A percentile compares a stretch with the other conserved stretches of the same genome.
These are phyloP conservation scores for Bombyx mandarina DNA, from an alignment of 1,140 invertebrate species.

Conservation along the genomic window DNA sequence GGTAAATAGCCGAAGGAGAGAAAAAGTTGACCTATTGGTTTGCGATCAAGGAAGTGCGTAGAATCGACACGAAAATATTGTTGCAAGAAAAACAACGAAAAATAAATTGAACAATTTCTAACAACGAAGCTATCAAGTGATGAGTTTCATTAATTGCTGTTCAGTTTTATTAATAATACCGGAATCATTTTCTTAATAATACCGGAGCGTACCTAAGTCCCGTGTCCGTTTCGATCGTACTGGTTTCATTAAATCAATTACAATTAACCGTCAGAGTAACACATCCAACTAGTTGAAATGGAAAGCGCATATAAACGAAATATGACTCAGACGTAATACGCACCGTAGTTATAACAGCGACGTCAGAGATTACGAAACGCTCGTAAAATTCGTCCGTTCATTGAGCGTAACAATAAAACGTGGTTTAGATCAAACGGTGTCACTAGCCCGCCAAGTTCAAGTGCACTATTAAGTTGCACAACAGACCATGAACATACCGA, in stretches of 20 bases:
- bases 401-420: slow-evolving; percentile 64
- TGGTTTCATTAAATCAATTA: too few relatives aligned
- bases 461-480: slow-evolving; percentile 62
- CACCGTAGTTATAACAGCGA: slow-evolving; percentile 37
- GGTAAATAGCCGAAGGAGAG: slow-evolving; percentile 34
- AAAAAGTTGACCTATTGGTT: slow-evolving; percentile 19
- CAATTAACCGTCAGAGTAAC: too few relatives aligned
- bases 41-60: slow-evolving; percentile 12
- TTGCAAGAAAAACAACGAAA: too few relatives aligned
- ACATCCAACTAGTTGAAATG: slow-evolving; percentile 24
- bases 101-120: too few relatives aligned
- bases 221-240: too few relatives aligned
- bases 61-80: too few relatives aligned
- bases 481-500: slow-evolving; percentile 53
- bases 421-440: slow-evolving; percentile 65
- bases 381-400: slow-evolving; percentile 64
- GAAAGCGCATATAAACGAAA: slow-evolving; percentile 46
- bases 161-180: too few relatives aligned
- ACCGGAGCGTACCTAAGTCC: too few relatives aligned
- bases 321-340: slow-evolving; percentile 35
- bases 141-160: too few relatives aligned
- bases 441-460: slow-evolving; percentile 65
- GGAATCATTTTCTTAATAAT: too few relatives aligned
- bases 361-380: slow-evolving; percentile 53
- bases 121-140: too few relatives aligned